Evolutionary conservation across 2,797 vertebrate species (phyloP), one percentile per base, ranked within the genome.

Genomic region (Paedocypris micromegethes): DNA sequence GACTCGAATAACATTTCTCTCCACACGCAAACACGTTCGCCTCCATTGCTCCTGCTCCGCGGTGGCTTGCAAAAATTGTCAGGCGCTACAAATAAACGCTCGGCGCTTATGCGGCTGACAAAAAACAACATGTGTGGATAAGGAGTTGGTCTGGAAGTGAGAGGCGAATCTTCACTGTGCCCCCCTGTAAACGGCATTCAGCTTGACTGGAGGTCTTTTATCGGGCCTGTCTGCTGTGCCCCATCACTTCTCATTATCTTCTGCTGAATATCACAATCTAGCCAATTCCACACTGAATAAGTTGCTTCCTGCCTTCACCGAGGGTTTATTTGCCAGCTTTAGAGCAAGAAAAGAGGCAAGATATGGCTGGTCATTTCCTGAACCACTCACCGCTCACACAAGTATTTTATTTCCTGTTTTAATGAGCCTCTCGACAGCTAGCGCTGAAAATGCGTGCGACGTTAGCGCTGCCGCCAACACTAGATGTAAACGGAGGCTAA

Each of bases 201-300:
- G 72, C 78, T 81, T 82, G 77, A 83, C 88, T 83, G 70, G 71
- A 82, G 85, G 86, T 83, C 82, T 85, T 87, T 86, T 81, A 85
- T 86, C 82, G 75, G 68, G 65, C 51, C 81, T 64, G 77, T 76
- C 82, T 78, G 75, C 83, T 76, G 78, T 76, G 80, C 78, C 78
- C 78, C 82, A 86, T 90, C 84, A 86, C 82, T 85, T 84, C 83
- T 86, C 83, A 86, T 88, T 88, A 87, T 84, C 80, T 81, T 74
- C 73, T 69, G 70, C 78, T 80, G 83, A 86, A 86, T 87, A 85
- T 86, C 82, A 81, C 83, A 86, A 84, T 85, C 82, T 82, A 72
- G 76, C 80, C 84, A 82, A 84, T 86, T 86, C 59, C 9, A 70
- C 72, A 70, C 71, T 78, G 78, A 86, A 83, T 79, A 74, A 70